phyloP scores from a whole-genome alignment of 2,888 invertebrate genomes.

The Synanthedon myopaeformis region DNA sequence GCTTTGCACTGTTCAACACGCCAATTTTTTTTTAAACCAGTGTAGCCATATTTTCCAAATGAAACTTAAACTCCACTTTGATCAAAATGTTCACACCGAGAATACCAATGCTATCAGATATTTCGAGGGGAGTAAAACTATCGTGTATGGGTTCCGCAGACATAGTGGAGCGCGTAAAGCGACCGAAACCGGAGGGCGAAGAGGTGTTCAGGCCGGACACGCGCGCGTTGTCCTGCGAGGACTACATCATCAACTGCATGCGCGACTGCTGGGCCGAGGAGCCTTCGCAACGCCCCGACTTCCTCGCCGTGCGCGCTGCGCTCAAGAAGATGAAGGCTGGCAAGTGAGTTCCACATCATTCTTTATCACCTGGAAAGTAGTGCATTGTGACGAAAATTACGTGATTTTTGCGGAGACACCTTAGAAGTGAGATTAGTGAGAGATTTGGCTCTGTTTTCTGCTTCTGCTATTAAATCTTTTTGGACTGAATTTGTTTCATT shows the following conservation, averaged over 20 bases:
- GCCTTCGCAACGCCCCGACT: conserved; percentile 87
- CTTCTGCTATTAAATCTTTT: background rate
- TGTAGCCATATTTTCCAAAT: no score
- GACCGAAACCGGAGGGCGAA: conserved; percentile 74
- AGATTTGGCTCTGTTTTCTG: no score
- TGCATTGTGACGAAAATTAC: background rate
- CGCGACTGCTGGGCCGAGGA: conserved; percentile 91
- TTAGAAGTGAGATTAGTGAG: no score
- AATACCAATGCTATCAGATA: no score
- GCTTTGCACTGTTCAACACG: no score
- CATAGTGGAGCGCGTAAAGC: conserved; percentile 86
- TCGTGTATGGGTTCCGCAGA: conserved; percentile 60
- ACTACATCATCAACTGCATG: conserved; percentile 85
- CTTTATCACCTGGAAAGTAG: no score
- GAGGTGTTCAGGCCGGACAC: conserved; percentile 85
- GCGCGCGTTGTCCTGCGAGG: conserved; percentile 78
- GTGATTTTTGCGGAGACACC: no score
- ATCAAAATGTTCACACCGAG: background rate
- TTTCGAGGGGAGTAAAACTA: background rate
- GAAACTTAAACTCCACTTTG: background rate
- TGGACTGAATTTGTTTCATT: no score
- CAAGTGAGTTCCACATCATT: conserved; percentile 70
- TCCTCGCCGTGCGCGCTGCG: conserved; percentile 79
- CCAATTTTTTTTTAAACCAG: background rate
- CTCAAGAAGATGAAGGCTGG: conserved; percentile 92